Conservation (phyloP, 2,888 invertebrate species). For the Chrysomela aeneicollis region DNA sequence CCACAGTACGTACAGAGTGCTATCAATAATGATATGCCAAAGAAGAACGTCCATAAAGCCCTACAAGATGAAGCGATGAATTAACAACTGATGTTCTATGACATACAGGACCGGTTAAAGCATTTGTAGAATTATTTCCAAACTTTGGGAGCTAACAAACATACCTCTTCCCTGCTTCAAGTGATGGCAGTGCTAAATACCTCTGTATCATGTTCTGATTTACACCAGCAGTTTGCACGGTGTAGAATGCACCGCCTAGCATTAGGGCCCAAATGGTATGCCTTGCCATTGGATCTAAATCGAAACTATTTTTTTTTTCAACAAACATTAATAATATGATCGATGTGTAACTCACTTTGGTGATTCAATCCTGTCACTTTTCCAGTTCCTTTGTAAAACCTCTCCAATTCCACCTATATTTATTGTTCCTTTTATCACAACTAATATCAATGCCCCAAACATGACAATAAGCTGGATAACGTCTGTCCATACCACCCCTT, state of each 20-base stretch:
- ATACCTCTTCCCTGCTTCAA: slow-evolving; percentile 51
- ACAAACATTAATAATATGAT: no score
- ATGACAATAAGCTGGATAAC: slow-evolving; percentile 78
- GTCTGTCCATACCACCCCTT: slow-evolving; percentile 85
- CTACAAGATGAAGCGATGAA: slow-evolving; percentile 49
- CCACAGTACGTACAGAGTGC: slow-evolving; percentile 85
- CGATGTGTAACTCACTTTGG: slow-evolving; percentile 70
- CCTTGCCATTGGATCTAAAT: slow-evolving; percentile 76
- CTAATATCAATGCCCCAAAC: slow-evolving; percentile 74
- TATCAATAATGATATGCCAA: slow-evolving; percentile 78
- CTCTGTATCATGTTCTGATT: slow-evolving; percentile 90
- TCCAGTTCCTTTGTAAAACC: slow-evolving; percentile 68
- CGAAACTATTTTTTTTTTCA: slow-evolving; percentile 66
- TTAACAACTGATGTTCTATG: background rate
- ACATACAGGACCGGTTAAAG: no score
- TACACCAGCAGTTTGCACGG: slow-evolving; percentile 82
- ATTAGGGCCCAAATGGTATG: slow-evolving; percentile 84
- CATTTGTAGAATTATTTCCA: no score
- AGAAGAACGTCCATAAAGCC: slow-evolving; percentile 80
- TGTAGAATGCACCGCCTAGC: slow-evolving; percentile 80
- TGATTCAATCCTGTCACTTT: slow-evolving; percentile 74
- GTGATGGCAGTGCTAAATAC: slow-evolving; percentile 78
- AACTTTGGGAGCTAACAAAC: no score
- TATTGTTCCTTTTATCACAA: slow-evolving; percentile 71
- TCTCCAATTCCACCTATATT: slow-evolving; percentile 71